Conservation (phyloP, 2,888 invertebrate species). For the Tryphoninae sp. region DNA sequence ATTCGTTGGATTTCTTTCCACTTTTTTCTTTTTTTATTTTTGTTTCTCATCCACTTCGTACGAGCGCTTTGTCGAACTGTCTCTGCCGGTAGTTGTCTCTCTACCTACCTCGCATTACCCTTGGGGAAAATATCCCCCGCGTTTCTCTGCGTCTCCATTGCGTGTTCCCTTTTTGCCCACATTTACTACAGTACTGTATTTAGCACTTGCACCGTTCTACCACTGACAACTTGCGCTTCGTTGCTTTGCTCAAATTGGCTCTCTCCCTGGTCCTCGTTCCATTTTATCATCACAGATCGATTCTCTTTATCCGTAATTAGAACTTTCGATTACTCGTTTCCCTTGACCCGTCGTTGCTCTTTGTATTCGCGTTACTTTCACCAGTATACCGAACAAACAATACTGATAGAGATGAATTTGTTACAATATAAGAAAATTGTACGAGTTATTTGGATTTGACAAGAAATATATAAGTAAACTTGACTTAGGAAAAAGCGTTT, state of each 20-base stretch:
- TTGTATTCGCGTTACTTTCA: background rate
- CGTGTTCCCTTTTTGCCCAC: slow-evolving; percentile 22
- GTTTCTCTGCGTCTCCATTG: slow-evolving; percentile 28
- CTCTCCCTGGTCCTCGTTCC: slow-evolving; percentile 22
- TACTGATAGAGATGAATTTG: background rate
- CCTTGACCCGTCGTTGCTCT: background rate
- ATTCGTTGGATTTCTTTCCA: slow-evolving; percentile 61
- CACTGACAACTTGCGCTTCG: slow-evolving; percentile 46
- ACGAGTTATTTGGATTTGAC: no score
- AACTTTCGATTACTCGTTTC: slow-evolving; percentile 50
- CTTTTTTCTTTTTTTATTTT: slow-evolving; percentile 28
- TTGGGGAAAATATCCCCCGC: slow-evolving; percentile 45
- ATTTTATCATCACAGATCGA: slow-evolving; percentile 10
- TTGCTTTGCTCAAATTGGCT: slow-evolving; percentile 22
- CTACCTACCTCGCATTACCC: slow-evolving; percentile 56
- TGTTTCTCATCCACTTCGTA: slow-evolving; percentile 71
- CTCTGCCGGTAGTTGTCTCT: slow-evolving; percentile 61
- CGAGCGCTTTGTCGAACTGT: slow-evolving; percentile 76
- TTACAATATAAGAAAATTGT: slow-evolving; percentile 16
- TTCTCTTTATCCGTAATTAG: slow-evolving; percentile 61
- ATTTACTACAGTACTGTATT: slow-evolving; percentile 33
- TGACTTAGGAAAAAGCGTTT: no score
- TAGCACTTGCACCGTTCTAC: slow-evolving; percentile 9
- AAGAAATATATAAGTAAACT: no score
- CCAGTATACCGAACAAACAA: background rate